A percentile compares a stretch with the other conserved stretches of the same genome.
Conservation (phyloP, 2,888 invertebrate genomes). For the Formica aserva region DNA sequence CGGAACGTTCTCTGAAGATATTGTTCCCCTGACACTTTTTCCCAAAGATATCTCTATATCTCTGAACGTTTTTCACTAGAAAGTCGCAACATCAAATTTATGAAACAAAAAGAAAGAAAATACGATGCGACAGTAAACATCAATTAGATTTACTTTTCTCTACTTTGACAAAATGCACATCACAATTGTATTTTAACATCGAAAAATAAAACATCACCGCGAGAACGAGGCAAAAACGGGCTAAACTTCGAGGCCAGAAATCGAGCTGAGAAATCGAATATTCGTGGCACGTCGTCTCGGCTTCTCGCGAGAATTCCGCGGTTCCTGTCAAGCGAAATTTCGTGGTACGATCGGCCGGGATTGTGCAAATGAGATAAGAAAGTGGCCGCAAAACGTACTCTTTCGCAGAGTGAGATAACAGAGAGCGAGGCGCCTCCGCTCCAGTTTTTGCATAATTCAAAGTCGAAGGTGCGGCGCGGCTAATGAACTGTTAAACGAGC, state of each 20-base stretch:
- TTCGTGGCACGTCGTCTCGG: conserved; percentile 56
- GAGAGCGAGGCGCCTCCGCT: conserved; percentile 8
- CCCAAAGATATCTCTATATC: conserved; percentile 10
- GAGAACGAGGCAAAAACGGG: conserved; percentile 11
- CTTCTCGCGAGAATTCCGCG: conserved; percentile 50
- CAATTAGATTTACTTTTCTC: not conserved
- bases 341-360: conserved; percentile 57
- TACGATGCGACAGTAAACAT: not conserved
- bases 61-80: not conserved
- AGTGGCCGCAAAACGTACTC: conserved; percentile 56
- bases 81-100: not conserved
- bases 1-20: conserved; percentile 32
- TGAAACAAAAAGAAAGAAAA: not conserved
- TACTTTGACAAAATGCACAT: not conserved
- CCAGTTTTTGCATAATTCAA: conserved; percentile 72
- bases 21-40: conserved; percentile 6
- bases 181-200: not conserved
- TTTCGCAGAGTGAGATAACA: conserved; percentile 39
- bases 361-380: conserved; percentile 65
- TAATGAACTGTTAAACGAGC: conserved; percentile 80
- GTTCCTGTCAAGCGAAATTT: conserved; percentile 49
- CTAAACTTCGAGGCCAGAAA: not conserved
- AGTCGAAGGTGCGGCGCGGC: conserved; percentile 65
- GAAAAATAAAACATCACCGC: conserved; percentile 6
- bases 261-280: conserved; percentile 45